Conservation (phyloP, 2,888 invertebrate species). For the Mamestra brassicae region DNA sequence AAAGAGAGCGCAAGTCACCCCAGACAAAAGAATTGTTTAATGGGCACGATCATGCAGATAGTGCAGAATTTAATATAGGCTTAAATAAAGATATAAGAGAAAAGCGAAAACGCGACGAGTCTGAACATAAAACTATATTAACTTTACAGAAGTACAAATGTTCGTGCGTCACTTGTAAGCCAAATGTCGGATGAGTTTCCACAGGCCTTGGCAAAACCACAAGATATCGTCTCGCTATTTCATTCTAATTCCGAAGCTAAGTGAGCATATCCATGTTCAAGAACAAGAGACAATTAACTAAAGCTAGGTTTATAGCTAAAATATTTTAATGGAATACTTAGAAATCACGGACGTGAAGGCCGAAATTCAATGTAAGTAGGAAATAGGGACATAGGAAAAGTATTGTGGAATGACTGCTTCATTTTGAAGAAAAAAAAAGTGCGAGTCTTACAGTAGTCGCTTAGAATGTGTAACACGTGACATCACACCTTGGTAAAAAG, state of each 20-base stretch:
- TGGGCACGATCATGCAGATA: conserved; percentile 71
- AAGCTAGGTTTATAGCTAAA: conserved; percentile 13
- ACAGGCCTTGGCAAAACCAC: conserved; percentile 47
- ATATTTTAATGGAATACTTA: conserved; percentile 22
- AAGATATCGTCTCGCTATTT: conserved; percentile 27
- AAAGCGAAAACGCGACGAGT: conserved; percentile 26
- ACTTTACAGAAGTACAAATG: background rate
- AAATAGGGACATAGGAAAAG: background rate
- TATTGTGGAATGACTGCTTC: background rate
- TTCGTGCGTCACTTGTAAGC: conserved; percentile 20
- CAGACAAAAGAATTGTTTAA: conserved; percentile 81
- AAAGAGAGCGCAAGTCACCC: conserved; percentile 77
- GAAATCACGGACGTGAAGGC: background rate
- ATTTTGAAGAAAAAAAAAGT: no score
- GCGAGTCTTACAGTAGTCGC: no score
- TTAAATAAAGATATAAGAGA: conserved; percentile 58
- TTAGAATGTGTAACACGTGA: no score
- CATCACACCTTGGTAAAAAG: no score
- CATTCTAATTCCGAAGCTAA: conserved; percentile 37
- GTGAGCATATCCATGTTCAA: conserved; percentile 37
- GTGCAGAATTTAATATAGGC: conserved; percentile 59
- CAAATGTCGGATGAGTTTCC: conserved; percentile 32
- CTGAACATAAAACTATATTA: background rate
- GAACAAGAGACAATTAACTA: conserved; percentile 26
- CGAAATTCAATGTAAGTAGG: conserved; percentile 1